Evolutionary conservation across 2,797 vertebrate genomes (phyloP), one percentile per base, ranked within the genome.

Genomic region (Hylomyscus alleni): DNA sequence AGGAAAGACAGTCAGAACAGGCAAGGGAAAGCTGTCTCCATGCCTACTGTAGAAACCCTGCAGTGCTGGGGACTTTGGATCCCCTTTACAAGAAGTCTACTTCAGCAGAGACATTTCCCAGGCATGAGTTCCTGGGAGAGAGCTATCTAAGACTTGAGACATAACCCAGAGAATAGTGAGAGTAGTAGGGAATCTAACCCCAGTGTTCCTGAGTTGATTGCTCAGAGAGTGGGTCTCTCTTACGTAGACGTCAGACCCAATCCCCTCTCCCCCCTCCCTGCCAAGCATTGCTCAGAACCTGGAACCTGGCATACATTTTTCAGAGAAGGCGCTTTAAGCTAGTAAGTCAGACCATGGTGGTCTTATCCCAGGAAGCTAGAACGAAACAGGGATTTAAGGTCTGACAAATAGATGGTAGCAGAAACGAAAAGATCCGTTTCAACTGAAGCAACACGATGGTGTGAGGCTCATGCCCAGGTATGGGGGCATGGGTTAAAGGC

Each of bases 271-370:
- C 58, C n/a, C n/a, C n/a, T n/a, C n/a, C n/a, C n/a, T n/a, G n/a
- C n/a, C 2, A 95, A 91, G 83, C 56, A 77, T 3, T 11, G 29
- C 44, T 60, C 94, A 7, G 14, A 76, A 83, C 73, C 91, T 91
- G 75, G 60, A 90, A 78, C 44, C 6, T 81, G 31, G 15, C 37
- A 69, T 72, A 34, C 58, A 29, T 73, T 76, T 62, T 89, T 87
- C 77, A 84, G 82, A 92, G 82, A 91, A 87, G 20, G 37, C 52
- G 54, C 37, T 84, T 80, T 75, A 67, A 52, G 19, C 54, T 62
- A 72, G 6, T 37, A 73, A 92, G 80, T 83, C 60, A 75, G 81
- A 96, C 10, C 29, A 50, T 15, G 12, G 40, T 22, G 11, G 50
- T 93, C 9, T 11, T 56, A 60, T 31, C 31, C 20, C 17, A 22